These are phyloP conservation scores for Terrapene triunguis DNA, from an alignment of 2,113 vertebrate genomes.

Conservation along the genomic window DNA sequence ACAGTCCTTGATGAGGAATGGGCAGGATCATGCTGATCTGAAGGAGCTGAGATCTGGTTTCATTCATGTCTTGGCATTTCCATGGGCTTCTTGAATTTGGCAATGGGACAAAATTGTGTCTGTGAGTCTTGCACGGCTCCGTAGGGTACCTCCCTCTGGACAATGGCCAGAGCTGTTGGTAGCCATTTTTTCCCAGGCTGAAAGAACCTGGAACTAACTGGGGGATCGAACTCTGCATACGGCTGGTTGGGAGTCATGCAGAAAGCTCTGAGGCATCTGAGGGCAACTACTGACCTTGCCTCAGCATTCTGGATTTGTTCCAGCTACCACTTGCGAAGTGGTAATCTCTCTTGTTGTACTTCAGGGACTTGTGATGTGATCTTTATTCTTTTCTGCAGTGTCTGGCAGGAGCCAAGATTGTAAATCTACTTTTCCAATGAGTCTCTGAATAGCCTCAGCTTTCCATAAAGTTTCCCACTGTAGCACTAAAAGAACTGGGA, in stretches of 20 bases:
- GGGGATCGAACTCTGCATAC: neutral
- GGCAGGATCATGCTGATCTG: neutral
- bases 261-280: neutral
- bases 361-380: neutral
- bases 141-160: neutral
- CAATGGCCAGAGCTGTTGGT: neutral
- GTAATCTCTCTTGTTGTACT: neutral
- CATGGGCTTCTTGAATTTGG: neutral
- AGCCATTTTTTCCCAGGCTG: neutral
- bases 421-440: neutral
- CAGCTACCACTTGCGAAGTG: fast-evolving
- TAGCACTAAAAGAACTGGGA: fast-evolving
- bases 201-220: neutral
- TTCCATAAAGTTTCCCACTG: neutral
- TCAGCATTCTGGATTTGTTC: neutral
- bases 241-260: neutral
- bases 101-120: neutral
- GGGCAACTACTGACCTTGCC: neutral
- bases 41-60: neutral
- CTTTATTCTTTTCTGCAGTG: neutral
- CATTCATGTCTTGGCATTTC: neutral
- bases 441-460: neutral
- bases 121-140: neutral
- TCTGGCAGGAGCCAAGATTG: neutral
- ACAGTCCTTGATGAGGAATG: neutral